Evolutionary conservation across 2,888 invertebrate species (phyloP), one percentile per base, ranked within the genome.

Genomic region (Atrina japonica): DNA sequence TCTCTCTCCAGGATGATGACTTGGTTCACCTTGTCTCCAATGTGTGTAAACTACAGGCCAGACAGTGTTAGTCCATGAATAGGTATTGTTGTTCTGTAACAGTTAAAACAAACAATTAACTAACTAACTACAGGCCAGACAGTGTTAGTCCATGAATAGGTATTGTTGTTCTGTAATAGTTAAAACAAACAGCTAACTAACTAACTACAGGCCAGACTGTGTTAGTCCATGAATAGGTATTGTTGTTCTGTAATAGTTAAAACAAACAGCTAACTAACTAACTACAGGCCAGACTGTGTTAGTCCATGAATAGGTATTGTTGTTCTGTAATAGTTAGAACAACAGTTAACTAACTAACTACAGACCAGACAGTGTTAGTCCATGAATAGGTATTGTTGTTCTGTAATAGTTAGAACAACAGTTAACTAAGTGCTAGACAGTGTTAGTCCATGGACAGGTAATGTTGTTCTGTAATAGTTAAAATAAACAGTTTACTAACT

Each of bases 11-110:
- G 70, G 29, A 0, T 71, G 35, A 1, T 69, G 58, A 9, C 67
- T 55, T 7, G 86, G 85, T 52, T 86, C 76, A 9, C 75, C 76
- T 2, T 40, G 53, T 16, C 67, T 81, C 86, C 86, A 86, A 58
- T 79, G 78, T 3, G 80, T 81, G 64, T 78, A 84, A 14, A 75
- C 53, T 1, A 85, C 81, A 6, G 84, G 83, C 85, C 84, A 85
- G n/a, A 49, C 50, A 11, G 66, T 43, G 58, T 82, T 78, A 14
- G 70, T 65, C 86, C 86, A 86, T 3, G 16, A 45, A 60, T 84
- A 86, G 18, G 61, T 73, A 0, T 83, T 83, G 41, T 75, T 71
- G 18, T 65, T 70, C 85, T 83, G 65, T 35, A 35, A 35, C n/a
- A n/a, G n/a, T n/a, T n/a, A n/a, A n/a, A n/a, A n/a, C n/a, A n/a